Percentiles rank a stretch among this genome's conserved stretches.
Evolutionary conservation across 2,113 vertebrate genomes (phyloP).

Genomic region (Candoia aspera): DNA sequence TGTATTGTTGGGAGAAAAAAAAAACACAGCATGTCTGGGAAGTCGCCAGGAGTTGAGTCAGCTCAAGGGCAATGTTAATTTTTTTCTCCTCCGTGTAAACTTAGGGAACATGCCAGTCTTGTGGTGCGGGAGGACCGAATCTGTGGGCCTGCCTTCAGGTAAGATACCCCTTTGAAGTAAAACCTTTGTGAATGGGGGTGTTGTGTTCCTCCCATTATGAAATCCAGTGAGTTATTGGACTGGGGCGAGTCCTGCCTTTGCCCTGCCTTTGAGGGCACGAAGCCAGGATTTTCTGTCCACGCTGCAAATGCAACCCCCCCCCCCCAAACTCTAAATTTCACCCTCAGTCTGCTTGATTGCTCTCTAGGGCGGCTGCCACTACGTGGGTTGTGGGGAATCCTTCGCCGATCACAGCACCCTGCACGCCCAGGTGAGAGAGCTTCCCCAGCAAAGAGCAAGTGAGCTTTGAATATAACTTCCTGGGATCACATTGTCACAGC

Average conservation of each 20-base stretch:
- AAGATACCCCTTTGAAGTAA: slow-evolving; percentile 26
- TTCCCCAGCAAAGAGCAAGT: too few species aligned
- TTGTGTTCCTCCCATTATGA: neutral
- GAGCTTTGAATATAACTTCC: neutral
- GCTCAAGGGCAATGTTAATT: neutral
- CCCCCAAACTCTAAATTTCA: neutral
- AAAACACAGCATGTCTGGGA: neutral
- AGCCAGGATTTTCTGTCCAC: neutral
- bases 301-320: neutral
- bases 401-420: slow-evolving; percentile 94
- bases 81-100: slow-evolving; percentile 28
- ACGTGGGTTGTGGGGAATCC: slow-evolving; percentile 96
- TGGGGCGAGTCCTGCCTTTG: too few species aligned
- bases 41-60: neutral
- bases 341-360: neutral
- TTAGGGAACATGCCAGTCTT: slow-evolving; percentile 95
- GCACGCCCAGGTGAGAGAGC: slow-evolving; percentile 88
- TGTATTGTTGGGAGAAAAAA: neutral
- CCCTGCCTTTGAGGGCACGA: neutral
- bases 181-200: neutral
- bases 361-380: slow-evolving; percentile 87
- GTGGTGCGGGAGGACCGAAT: slow-evolving; percentile 91
- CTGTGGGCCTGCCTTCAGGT: slow-evolving; percentile 99
- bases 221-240: neutral
- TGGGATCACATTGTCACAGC: neutral